Percentiles rank a stretch among this genome's conserved stretches.
Evolutionary conservation across 2,888 invertebrate genomes (phyloP).

Genomic region (Tanytarsus gracilentus): DNA sequence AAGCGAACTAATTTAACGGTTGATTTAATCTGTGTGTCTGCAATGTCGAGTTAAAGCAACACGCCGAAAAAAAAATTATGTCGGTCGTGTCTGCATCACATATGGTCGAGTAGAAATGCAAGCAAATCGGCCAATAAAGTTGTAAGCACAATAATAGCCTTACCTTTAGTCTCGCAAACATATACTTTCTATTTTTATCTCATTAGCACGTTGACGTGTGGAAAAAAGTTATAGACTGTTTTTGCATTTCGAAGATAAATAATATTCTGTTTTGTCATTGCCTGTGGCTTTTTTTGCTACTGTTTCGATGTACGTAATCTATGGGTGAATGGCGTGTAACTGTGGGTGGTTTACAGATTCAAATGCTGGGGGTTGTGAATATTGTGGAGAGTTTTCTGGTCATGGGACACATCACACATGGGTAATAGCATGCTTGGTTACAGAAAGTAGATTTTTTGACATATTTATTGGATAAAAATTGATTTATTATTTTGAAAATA

Average conservation of each 20-base stretch:
- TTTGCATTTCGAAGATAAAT: neutral
- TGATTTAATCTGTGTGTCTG: constrained; percentile 6
- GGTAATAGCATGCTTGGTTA: too few relatives aligned
- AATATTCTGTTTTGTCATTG: neutral
- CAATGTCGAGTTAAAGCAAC: too few relatives aligned
- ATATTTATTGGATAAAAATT: too few relatives aligned
- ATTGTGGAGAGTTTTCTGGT: too few relatives aligned
- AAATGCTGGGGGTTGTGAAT: too few relatives aligned
- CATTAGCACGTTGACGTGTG: constrained; percentile 1
- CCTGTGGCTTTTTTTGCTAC: neutral
- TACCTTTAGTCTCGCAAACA: neutral
- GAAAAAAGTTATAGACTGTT: neutral
- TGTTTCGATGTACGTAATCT: too few relatives aligned
- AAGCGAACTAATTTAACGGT: constrained; percentile 10
- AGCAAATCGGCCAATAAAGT: neutral
- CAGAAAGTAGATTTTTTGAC: too few relatives aligned
- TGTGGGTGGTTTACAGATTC: too few relatives aligned
- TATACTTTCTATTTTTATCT: constrained; percentile 13
- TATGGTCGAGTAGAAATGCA: neutral
- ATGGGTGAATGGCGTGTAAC: too few relatives aligned
- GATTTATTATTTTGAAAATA: too few relatives aligned
- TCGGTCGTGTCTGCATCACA: neutral
- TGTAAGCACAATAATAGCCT: neutral
- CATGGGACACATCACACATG: too few relatives aligned
- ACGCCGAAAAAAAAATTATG: constrained; percentile 5